Conservation (phyloP, 2,888 invertebrate species). For the Herminia tarsipennalis region DNA sequence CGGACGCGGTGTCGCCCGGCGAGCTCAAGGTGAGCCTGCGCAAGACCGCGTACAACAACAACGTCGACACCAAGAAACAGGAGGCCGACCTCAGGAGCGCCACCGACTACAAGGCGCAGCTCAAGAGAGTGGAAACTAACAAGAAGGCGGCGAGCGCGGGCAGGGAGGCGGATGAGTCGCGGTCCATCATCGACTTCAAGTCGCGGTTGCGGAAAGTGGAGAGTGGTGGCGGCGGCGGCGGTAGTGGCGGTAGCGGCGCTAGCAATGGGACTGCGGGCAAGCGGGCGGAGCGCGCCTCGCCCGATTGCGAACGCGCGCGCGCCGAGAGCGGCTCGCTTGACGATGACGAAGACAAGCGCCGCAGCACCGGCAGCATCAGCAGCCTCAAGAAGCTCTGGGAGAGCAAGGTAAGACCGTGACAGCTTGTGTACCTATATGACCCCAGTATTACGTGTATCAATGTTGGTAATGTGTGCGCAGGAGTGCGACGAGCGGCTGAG, state of each 20-base stretch:
- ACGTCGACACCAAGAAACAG: slow-evolving; percentile 51
- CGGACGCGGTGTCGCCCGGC: slow-evolving; percentile 64
- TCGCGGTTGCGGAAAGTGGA: slow-evolving; percentile 93
- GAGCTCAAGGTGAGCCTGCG: slow-evolving; percentile 83
- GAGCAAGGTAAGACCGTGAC: slow-evolving; percentile 83
- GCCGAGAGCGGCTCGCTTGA: slow-evolving; percentile 64
- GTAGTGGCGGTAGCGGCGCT: slow-evolving; percentile 60
- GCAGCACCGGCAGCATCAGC: slow-evolving; percentile 96
- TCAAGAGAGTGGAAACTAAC: slow-evolving; percentile 91
- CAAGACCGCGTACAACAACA: slow-evolving; percentile 66
- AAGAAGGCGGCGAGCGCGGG: slow-evolving; percentile 83
- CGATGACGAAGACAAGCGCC: slow-evolving; percentile 93
- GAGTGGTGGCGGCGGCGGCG: slow-evolving; percentile 64
- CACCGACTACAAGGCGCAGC: slow-evolving; percentile 87
- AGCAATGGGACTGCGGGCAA: slow-evolving; percentile 65
- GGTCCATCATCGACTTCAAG: slow-evolving; percentile 93
- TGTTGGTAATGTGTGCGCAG: slow-evolving; percentile 13
- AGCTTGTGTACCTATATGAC: no score
- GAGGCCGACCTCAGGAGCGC: slow-evolving; percentile 60
- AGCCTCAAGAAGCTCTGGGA: slow-evolving; percentile 97
- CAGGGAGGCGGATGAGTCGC: slow-evolving; percentile 80
- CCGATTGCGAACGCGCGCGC: slow-evolving; percentile 44
- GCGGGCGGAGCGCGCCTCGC: slow-evolving; percentile 62
- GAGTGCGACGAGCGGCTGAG: slow-evolving; percentile 87
- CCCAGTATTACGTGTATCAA: no score